Base-by-base conservation (phyloP, 2,888 invertebrate species). In the Orthosia incerta region DNA sequence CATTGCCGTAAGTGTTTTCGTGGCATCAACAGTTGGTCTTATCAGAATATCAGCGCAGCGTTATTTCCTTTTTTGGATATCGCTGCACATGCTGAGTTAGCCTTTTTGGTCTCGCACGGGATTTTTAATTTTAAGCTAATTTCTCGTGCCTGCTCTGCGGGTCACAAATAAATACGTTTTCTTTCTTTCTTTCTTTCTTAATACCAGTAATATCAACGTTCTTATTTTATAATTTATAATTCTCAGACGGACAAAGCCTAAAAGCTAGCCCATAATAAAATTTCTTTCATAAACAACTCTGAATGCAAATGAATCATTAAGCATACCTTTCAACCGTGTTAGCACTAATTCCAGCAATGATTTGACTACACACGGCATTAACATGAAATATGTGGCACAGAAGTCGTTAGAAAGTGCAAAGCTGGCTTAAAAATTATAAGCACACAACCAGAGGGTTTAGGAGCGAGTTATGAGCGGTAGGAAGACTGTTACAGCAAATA, bases 401-500 rank as follows among this genome's bases (percentile, higher is more conserved):
- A 66, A 83, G 74, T 78, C 79, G 77, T 83, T 83, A 79, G 82
- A 79, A 80, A 86, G 81, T 82, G 85, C 86, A 86, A 86, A 85
- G 80, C 83, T 74, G 70, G 84, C 85, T 86, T 83, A 86, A 86
- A 88, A 88, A 85, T 87, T 85, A 88, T 88, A 86, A 88, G 83
- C 76, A 87, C 76, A 83, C 80, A 60, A 71, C 51, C 64, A 39
- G 66, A 60, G 39, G 16, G 20, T 12, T 7, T 13, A 1, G 53
- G 59, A 12, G 13, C 20, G 74, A 80, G 76, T 46, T 39, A 68
- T 20, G 15, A 77, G 79, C 45, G 53, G 13, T 45, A 20, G 12
- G 55, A 48, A 26, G 18, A 31, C 16, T 46, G 51, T 16, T 39
- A 31, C 0, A 46, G 9, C 4, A 3, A 23, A 23, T 48, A 39